Evolutionary conservation across 2,888 invertebrate species (phyloP), one percentile per base, ranked within the genome.

Genomic region (Pristionchus japonicus): DNA sequence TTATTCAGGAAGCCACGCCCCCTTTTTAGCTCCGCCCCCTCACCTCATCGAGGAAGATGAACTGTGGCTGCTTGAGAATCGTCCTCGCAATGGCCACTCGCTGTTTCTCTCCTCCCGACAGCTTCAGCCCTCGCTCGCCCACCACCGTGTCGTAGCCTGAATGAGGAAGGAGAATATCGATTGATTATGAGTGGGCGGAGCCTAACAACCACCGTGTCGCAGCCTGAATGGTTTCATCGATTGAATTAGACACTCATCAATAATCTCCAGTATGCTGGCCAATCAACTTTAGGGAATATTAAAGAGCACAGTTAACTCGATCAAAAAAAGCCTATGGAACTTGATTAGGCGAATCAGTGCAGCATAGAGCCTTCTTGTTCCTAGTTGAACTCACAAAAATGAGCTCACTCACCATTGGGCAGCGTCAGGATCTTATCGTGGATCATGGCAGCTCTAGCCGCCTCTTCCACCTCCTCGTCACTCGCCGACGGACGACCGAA

Each of bases 21-120:
- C n/a, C n/a, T n/a, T n/a, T n/a, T n/a, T n/a, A 52, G 20, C 52
- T 20, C 52, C 17, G 20, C 20, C 20, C 52, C 52, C 52, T 52
- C 13, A 95, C 98, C 95, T 99, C 99, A 95, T 99, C 99, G 15
- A 99, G 95, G 6, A 99, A 95, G 17, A 99, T 97, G 89, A 98
- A 97, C 61, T 96, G 96, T 0, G 98, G 98, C 4, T 97, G 96
- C 95, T 99, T 99, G 40, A 99, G 96, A 40, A 99, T 96, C 0
- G 98, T 98, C 90, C 99, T 96, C 0, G 99, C 99, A 90, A 99
- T 99, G 0, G 98, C 99, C 88, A 99, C 97, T 91, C 98, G 96
- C 95, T 99, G 99, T 94, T 99, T 99, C 95, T 99, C 99, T 2
- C 99, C 99, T 2, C 99, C 99, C 94, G 98, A 98, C 89, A 99